Conservation (phyloP, 2,797 vertebrate genomes). For the Enteromius radiatus region DNA sequence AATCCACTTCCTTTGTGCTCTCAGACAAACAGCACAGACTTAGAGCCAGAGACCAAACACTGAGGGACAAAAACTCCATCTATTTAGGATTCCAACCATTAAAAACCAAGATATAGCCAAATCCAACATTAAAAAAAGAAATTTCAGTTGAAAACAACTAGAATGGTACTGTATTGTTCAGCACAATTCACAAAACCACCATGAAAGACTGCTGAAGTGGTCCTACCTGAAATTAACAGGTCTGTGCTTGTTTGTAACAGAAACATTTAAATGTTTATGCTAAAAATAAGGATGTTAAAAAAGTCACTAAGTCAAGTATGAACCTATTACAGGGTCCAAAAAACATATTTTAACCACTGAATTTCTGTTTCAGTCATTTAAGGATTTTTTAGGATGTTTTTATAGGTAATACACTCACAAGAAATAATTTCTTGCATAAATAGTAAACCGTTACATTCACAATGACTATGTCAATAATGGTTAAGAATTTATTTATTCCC, state of each 20-base stretch:
- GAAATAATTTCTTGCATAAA: background rate
- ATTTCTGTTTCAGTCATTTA: background rate
- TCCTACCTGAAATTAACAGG: background rate
- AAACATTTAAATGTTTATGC: conserved; percentile 14
- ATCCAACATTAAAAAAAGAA: background rate
- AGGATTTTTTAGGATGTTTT: background rate
- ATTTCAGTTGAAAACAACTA: background rate
- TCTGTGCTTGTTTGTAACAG: conserved; percentile 1
- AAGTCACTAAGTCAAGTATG: background rate
- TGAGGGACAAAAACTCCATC: conserved; percentile 2
- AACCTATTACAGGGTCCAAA: background rate
- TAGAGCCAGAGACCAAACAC: conserved; percentile 26
- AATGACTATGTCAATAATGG: background rate
- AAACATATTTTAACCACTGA: too few relatives aligned
- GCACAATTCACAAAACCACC: background rate
- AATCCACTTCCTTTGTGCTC: conserved; percentile 51
- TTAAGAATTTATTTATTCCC: background rate
- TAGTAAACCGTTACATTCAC: background rate
- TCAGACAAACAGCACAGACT: conserved; percentile 29
- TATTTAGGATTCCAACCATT: background rate
- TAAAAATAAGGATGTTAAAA: background rate
- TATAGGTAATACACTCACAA: background rate
- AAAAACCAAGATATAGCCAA: background rate
- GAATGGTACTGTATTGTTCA: background rate
- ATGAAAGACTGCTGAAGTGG: conserved; percentile 13